Evolutionary conservation across 2,888 invertebrate species (phyloP).

Genomic region (Holacanthella duospinosa): DNA sequence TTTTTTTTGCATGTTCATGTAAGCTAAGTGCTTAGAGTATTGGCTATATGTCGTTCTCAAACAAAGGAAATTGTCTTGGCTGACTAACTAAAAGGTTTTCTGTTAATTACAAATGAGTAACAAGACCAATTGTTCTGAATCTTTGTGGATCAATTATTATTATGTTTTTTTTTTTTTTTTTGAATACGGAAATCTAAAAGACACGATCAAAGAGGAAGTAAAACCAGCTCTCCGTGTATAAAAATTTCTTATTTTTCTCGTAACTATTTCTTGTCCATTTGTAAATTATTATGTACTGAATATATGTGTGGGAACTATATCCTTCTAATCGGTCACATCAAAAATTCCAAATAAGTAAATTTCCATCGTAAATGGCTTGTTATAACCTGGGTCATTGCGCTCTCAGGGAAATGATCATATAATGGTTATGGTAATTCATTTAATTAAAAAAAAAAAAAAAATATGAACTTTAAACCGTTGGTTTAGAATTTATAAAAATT

Average conservation of each 20-base stretch:
- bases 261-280: neutral
- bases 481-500: neutral
- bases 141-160: neutral
- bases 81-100: neutral
- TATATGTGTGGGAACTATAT: neutral
- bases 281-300: neutral
- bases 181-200: neutral
- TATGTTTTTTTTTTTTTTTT: neutral
- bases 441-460: neutral
- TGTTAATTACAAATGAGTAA: too few relatives aligned
- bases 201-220: neutral
- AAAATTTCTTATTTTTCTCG: neutral
- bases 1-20: too few relatives aligned
- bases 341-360: neutral
- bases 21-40: too few relatives aligned
- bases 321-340: neutral
- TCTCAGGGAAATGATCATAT: conserved; percentile 24
- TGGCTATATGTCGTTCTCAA: too few relatives aligned
- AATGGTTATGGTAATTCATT: neutral
- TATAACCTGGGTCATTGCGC: conserved; percentile 24
- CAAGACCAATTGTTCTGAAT: too few relatives aligned
- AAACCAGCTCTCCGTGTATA: neutral
- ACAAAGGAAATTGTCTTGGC: neutral
- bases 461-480: conserved; percentile 4
- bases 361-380: neutral